Conservation (phyloP, 2,888 invertebrate genomes). For the Venusia cambrica region DNA sequence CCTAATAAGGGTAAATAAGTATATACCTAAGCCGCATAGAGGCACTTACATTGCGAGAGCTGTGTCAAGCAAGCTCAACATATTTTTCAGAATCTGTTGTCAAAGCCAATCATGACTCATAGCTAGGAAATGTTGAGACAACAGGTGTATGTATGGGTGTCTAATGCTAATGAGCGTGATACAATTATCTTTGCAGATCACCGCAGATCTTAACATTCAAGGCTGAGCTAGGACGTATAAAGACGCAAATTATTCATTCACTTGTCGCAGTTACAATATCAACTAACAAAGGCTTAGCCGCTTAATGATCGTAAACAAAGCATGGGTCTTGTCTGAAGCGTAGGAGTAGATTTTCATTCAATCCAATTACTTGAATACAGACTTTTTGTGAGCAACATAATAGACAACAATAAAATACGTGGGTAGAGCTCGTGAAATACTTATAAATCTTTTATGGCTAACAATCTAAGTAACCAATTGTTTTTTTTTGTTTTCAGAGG, state of each 20-base stretch:
- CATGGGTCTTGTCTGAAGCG: slow-evolving; percentile 50
- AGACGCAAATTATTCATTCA: slow-evolving; percentile 30
- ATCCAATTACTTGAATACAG: slow-evolving; percentile 63
- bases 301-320: slow-evolving; percentile 61
- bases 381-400: slow-evolving; percentile 59
- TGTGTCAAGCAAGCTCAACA: slow-evolving; percentile 55
- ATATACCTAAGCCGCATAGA: slow-evolving; percentile 58
- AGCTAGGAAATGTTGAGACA: slow-evolving; percentile 53
- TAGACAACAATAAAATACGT: slow-evolving; percentile 63
- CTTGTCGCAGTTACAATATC: slow-evolving; percentile 25
- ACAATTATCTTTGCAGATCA: slow-evolving; percentile 54
- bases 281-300: slow-evolving; percentile 34
- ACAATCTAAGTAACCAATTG: slow-evolving; percentile 36
- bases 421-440: slow-evolving; percentile 49
- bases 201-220: slow-evolving; percentile 32
- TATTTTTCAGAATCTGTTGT: slow-evolving; percentile 48
- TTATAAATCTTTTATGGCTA: slow-evolving; percentile 44
- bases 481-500: slow-evolving; percentile 83
- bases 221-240: slow-evolving; percentile 21
- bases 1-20: slow-evolving; percentile 65
- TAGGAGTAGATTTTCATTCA: slow-evolving; percentile 68
- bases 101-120: slow-evolving; percentile 60
- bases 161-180: slow-evolving; percentile 55
- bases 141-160: slow-evolving; percentile 58
- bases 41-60: slow-evolving; percentile 57